Conservation (phyloP, 1,140 invertebrate genomes). For the Fragariocoptes setiger region DNA sequence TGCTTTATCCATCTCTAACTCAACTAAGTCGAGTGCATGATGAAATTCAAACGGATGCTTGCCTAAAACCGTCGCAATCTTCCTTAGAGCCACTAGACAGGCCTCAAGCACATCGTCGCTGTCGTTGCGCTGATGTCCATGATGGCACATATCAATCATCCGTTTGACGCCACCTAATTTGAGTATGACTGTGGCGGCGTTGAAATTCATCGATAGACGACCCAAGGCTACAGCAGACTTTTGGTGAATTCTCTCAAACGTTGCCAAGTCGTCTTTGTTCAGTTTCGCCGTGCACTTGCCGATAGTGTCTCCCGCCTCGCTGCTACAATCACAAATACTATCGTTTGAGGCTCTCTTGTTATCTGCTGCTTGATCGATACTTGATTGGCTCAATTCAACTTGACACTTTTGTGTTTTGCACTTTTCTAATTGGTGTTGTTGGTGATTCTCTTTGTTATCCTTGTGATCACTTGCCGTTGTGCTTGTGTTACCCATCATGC, state of each 20-base stretch:
- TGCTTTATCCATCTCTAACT: slow-evolving; percentile 30
- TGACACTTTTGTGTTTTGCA: not conserved
- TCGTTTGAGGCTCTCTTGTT: not conserved
- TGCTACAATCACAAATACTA: not conserved
- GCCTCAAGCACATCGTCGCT: slow-evolving; percentile 37
- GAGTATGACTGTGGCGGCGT: slow-evolving; percentile 16
- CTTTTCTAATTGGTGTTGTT: not conserved
- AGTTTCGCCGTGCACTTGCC: not conserved
- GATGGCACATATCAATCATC: slow-evolving; percentile 33
- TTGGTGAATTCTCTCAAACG: slow-evolving; percentile 40
- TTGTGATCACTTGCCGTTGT: no score
- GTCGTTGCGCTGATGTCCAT: slow-evolving; percentile 31
- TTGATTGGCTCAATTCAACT: not conserved
- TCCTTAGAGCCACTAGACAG: slow-evolving; percentile 33
- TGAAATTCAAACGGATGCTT: slow-evolving; percentile 20
- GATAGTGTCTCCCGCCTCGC: not conserved
- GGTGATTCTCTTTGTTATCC: no score
- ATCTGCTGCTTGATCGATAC: not conserved
- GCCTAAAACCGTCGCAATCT: slow-evolving; percentile 24
- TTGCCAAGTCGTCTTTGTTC: slow-evolving; percentile 20
- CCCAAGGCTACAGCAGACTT: slow-evolving; percentile 55
- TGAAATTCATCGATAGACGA: slow-evolving; percentile 31
- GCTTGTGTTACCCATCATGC: slow-evolving; percentile 19
- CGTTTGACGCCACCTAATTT: slow-evolving; percentile 23
- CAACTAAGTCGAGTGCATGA: slow-evolving; percentile 27